Evolutionary conservation across 2,797 vertebrate genomes (phyloP), one percentile per base, ranked within the genome.

Genomic region (Phalloptychus januarius): DNA sequence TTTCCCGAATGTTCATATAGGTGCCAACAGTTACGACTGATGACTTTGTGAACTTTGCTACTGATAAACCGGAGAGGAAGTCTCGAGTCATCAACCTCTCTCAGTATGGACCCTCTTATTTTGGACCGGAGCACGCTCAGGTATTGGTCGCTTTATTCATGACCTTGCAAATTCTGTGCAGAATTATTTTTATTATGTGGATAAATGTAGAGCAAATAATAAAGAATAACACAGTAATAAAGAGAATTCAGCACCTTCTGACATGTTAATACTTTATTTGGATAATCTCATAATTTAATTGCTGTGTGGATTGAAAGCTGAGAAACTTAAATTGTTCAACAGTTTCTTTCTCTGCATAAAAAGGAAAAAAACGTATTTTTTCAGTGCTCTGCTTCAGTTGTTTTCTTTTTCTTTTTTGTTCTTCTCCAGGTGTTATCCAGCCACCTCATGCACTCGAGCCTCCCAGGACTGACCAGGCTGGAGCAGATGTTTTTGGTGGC

Each of bases 401-500:
- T 72, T 23, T 52, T 74, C 28, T 20, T 5, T 25, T 5, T 2
- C 2, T 10, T 48, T 25, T 38, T 82, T 40, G n/a, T 13, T 75
- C 25, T 20, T 52, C 23, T 8, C 36, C 81, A 98, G 89, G 98
- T 99, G n/a, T 95, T 99, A 78, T 99, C 98, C 86, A 99, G 97
- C 89, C 98, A 99, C 90, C 96, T 99, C 40, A 99, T 99, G 97
- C 98, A 99, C 91, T 99, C 98, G 8, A 99, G 98, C 88, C 95
- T 99, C 33, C 98, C 98, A 8, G 98, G 98, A 76, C 96, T 99
- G 81, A 99, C 98, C 45, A 96, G 98, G 75, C 94, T 99, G 25
- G 98, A 99, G 93, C 98, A 99, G 93, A 99, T 99, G 98, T 99
- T 99, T 90, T 94, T 99, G 74, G 98, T 99, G 81, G 98, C 98